Base-by-base conservation (phyloP, 2,888 invertebrate genomes). In the Ditylenchus weischeri region DNA sequence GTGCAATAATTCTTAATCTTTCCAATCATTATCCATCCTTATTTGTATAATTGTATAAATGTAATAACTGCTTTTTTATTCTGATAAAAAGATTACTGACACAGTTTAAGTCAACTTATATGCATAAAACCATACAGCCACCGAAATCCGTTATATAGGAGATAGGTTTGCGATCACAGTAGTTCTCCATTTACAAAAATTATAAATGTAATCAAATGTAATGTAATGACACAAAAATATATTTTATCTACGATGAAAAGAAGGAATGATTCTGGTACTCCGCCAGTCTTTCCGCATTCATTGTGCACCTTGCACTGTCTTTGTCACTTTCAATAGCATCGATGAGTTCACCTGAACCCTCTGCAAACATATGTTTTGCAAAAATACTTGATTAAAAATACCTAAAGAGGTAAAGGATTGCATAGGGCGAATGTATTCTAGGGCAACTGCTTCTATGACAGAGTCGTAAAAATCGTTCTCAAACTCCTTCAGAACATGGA, bases 401-500 rank as follows among this genome's bases (percentile, higher is more conserved):
- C 54, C 54, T 18, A 69, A 38, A 6, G 64, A 65, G 13, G 35
- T 23, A 38, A 51, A 69, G n/a, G 70, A 54, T 36, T 54, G 18
- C 76, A 75, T 69, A 19, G 71, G 69, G 13, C 67, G 61, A 11
- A 74, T 47, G 61, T 64, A 74, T 13, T 57, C 38, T 7, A 72
- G n/a, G 3, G 95, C 87, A 70, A 89, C 88, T 35, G 92, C 88
- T 85, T 89, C 90, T 72, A 96, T 85, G 68, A 86, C 83, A 57
- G 89, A 87, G 0, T 90, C 93, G 85, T 96, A 96, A 79, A 96
- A 91, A 84, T 95, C 94, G 57, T 86, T 82, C 38, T 88, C 86
- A 83, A 90, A 94, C 70, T 89, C 85, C 80, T 94, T 90, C 74
- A 96, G 85, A 60, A 96, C 88, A 83, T 96, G 93, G 0, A 93